Conservation (phyloP, 2,113 vertebrate species). For the Elanus axillaris region DNA sequence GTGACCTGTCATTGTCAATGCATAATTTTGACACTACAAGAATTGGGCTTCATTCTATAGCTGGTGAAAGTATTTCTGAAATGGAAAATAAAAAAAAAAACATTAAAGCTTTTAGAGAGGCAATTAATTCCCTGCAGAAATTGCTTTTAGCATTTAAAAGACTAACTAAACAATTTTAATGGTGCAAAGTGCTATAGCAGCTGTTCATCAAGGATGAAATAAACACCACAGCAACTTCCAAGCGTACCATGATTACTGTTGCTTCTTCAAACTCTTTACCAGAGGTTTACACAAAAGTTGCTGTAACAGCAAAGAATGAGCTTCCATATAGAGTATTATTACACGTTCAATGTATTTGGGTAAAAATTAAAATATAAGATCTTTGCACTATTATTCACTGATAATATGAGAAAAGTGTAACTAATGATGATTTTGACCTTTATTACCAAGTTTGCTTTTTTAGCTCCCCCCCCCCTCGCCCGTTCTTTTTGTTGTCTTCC, state of each 20-base stretch:
- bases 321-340: background rate
- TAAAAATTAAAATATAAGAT: background rate
- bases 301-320: background rate
- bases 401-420: background rate
- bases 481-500: background rate
- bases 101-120: slow-evolving; percentile 17
- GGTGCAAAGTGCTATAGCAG: background rate
- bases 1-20: background rate
- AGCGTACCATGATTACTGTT: background rate
- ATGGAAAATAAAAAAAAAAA: slow-evolving; percentile 6
- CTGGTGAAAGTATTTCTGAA: background rate
- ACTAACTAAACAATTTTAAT: slow-evolving; percentile 4
- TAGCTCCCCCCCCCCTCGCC: too few relatives aligned
- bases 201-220: slow-evolving; percentile 25
- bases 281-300: background rate
- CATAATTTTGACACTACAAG: background rate
- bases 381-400: background rate
- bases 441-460: background rate
- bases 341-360: background rate
- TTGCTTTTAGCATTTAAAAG: background rate
- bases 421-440: background rate
- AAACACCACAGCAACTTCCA: background rate
- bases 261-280: background rate
- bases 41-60: background rate
- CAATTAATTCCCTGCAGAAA: slow-evolving; percentile 44